Evolutionary conservation across 1,140 invertebrate genomes (phyloP).

Genomic region (Drosophila nebulosa): DNA sequence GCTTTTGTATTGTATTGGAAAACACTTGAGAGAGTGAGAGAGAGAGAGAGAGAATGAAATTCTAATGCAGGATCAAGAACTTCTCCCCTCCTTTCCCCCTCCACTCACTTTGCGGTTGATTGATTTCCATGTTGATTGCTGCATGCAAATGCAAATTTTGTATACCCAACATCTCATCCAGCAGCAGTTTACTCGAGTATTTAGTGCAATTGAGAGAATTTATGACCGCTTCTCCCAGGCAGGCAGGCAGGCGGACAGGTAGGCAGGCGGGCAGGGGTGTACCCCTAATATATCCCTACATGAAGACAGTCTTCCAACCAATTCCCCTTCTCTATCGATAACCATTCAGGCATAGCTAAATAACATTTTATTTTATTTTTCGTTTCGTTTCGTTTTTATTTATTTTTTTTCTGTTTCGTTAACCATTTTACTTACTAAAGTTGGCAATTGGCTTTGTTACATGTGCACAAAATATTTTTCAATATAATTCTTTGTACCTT

Average conservation of each 20-base stretch:
- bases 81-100: neutral
- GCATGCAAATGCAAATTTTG: constrained; percentile 66
- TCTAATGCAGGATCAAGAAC: constrained; percentile 3
- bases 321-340: neutral
- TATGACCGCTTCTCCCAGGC: constrained; percentile 1
- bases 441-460: constrained; percentile 61
- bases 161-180: neutral
- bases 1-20: constrained; percentile 60
- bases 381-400: neutral
- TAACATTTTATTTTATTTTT: constrained; percentile 14
- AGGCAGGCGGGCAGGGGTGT: too few relatives aligned
- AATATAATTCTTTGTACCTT: constrained; percentile 52
- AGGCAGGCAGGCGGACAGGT: too few relatives aligned
- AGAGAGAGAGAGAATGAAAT: constrained; percentile 14
- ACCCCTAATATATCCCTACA: too few relatives aligned
- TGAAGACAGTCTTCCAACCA: too few relatives aligned
- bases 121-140: constrained; percentile 72
- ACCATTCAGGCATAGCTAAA: constrained; percentile 37
- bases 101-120: constrained; percentile 67
- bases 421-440: neutral
- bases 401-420: neutral
- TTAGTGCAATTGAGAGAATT: constrained; percentile 32
- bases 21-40: constrained; percentile 52
- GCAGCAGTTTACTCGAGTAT: constrained; percentile 22
- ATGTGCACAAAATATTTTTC: constrained; percentile 49